phyloP scores from a whole-genome alignment of 2,888 invertebrate genomes.

The Ernsta delagoae region DNA sequence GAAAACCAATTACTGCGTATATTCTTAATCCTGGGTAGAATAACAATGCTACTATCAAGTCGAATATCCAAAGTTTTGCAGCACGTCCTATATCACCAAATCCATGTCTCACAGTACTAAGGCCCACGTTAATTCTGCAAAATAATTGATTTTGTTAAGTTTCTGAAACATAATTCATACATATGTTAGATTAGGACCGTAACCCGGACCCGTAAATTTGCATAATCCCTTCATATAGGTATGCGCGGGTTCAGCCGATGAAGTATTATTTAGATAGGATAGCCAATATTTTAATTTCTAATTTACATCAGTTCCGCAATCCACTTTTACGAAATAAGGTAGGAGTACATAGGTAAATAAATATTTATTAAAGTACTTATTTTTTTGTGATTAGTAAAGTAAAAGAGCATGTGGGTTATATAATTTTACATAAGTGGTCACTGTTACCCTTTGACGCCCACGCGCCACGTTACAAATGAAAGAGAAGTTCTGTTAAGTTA shows the following conservation, averaged over 20 bases:
- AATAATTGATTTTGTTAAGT: slow-evolving; percentile 7
- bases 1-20: slow-evolving; percentile 55
- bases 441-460: too few relatives aligned
- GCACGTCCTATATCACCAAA: slow-evolving; percentile 72
- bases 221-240: slow-evolving; percentile 21
- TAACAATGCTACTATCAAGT: slow-evolving; percentile 57
- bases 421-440: too few relatives aligned
- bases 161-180: slow-evolving; percentile 1
- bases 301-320: slow-evolving; percentile 3
- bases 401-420: too few relatives aligned
- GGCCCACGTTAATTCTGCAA: slow-evolving; percentile 70
- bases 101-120: slow-evolving; percentile 61
- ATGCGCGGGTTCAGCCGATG: slow-evolving; percentile 15
- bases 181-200: slow-evolving; percentile 11
- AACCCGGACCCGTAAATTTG: slow-evolving; percentile 9
- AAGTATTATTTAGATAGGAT: slow-evolving; percentile 8
- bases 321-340: not conserved
- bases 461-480: too few relatives aligned
- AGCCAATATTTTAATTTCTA: slow-evolving; percentile 8
- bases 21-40: slow-evolving; percentile 64
- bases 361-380: too few relatives aligned
- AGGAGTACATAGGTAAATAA: too few relatives aligned
- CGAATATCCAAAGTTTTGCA: slow-evolving; percentile 67
- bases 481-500: too few relatives aligned
- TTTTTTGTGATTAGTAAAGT: too few relatives aligned